These are phyloP conservation scores for Lichenostomus cassidix DNA, from an alignment of 2,113 vertebrate genomes.

Conservation along the genomic window DNA sequence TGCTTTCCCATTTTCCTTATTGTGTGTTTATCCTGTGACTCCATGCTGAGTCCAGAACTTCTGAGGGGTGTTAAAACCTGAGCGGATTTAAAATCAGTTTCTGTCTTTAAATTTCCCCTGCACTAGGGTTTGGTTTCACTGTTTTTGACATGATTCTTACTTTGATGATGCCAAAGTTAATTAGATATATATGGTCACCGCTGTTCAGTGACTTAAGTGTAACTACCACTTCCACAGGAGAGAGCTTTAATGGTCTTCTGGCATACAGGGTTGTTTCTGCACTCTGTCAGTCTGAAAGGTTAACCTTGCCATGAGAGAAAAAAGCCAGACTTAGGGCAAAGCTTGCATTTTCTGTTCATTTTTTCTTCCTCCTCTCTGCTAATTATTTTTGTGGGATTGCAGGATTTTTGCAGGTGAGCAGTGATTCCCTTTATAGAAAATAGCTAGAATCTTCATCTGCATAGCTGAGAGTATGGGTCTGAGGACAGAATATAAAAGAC, in stretches of 20 bases:
- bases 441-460: neutral
- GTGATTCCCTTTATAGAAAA: neutral
- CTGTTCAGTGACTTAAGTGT: neutral
- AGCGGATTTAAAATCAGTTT: neutral
- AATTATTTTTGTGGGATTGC: fast-evolving
- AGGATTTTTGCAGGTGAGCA: neutral
- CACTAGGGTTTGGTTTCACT: neutral
- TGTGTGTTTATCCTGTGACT: neutral
- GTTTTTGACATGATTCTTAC: neutral
- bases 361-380: neutral
- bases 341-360: neutral
- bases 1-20: neutral
- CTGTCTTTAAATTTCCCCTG: neutral
- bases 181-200: neutral
- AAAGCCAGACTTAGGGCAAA: neutral
- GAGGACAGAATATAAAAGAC: neutral
- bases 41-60: neutral
- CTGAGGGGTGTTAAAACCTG: neutral
- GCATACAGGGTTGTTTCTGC: neutral
- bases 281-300: neutral
- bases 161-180: neutral
- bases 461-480: neutral
- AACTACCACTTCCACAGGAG: neutral
- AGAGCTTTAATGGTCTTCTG: neutral
- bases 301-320: neutral